phyloP scores from a whole-genome alignment of 2,797 vertebrate genomes.

The Sebastes melanostomus region DNA sequence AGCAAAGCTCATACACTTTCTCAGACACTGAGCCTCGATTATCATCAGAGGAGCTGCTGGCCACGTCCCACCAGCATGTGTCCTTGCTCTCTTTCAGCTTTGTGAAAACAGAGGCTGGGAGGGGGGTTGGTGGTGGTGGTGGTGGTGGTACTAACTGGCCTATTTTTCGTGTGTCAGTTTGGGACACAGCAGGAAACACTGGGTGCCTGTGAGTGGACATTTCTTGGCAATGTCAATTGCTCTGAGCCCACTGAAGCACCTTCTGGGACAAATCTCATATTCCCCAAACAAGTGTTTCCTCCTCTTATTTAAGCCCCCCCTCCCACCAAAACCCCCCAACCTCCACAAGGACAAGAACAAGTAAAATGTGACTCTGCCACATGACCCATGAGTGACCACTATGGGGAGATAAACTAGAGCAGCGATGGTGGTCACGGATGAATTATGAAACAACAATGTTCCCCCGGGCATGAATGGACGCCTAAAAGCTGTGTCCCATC shows the following conservation, averaged over 20 bases:
- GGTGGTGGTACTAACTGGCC: slow-evolving; percentile 16
- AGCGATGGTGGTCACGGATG: slow-evolving; percentile 3
- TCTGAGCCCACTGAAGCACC: slow-evolving; percentile 41
- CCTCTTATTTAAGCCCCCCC: slow-evolving; percentile 42
- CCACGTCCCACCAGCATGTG: slow-evolving; percentile 31
- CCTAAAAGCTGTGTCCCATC: background rate
- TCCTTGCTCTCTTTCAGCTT: slow-evolving; percentile 7
- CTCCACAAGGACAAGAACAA: slow-evolving; percentile 43
- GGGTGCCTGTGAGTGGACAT: slow-evolving; percentile 34
- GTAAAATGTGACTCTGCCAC: slow-evolving; percentile 34
- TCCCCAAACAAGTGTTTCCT: slow-evolving; percentile 68
- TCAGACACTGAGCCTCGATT: slow-evolving; percentile 52
- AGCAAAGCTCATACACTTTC: slow-evolving; percentile 55
- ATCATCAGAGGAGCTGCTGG: slow-evolving; percentile 47
- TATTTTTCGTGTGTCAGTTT: slow-evolving; percentile 40
- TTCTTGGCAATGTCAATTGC: slow-evolving; percentile 65
- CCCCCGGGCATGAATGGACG: background rate
- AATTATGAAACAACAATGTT: slow-evolving; percentile 21
- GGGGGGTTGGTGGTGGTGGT: background rate
- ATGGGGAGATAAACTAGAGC: slow-evolving; percentile 26
- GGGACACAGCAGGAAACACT: slow-evolving; percentile 29
- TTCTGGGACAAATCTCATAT: slow-evolving; percentile 41
- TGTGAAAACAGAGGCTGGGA: slow-evolving; percentile 25
- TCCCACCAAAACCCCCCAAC: background rate
- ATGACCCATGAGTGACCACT: slow-evolving; percentile 39